Evolutionary conservation across 1,140 invertebrate species (phyloP).

Genomic region (Philotrypesis tridentata): DNA sequence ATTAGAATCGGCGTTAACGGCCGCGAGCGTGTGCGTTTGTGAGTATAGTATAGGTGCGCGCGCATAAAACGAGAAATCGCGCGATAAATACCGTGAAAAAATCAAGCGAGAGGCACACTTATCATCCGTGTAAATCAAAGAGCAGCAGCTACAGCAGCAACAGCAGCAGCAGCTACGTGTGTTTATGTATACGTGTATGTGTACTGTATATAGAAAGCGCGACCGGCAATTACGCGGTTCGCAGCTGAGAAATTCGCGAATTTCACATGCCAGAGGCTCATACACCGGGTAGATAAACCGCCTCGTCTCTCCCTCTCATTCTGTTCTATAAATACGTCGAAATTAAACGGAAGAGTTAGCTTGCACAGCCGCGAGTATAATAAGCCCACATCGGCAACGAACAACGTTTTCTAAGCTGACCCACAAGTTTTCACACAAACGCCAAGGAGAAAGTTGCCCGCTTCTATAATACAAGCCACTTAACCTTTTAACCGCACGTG

Average conservation of each 20-base stretch:
- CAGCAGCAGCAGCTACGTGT: not conserved
- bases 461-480: not conserved
- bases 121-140: constrained; percentile 16
- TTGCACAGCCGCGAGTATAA: not conserved
- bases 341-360: constrained; percentile 21
- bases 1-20: not conserved
- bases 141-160: not conserved
- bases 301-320: not conserved
- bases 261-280: not conserved
- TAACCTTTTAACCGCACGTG: constrained; percentile 42
- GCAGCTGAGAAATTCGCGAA: not conserved
- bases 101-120: not conserved
- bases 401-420: constrained; percentile 36
- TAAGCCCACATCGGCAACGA: not conserved
- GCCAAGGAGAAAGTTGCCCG: constrained; percentile 34
- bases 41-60: too few species aligned
- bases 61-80: not conserved
- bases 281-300: not conserved
- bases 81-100: not conserved
- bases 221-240: not conserved
- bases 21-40: not conserved
- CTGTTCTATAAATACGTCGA: constrained; percentile 34
- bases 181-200: not conserved
- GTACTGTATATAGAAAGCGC: not conserved
- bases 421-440: constrained; percentile 38